Base-by-base conservation (phyloP, 2,888 invertebrate genomes). In the Stenoptilia bipunctidactyla region DNA sequence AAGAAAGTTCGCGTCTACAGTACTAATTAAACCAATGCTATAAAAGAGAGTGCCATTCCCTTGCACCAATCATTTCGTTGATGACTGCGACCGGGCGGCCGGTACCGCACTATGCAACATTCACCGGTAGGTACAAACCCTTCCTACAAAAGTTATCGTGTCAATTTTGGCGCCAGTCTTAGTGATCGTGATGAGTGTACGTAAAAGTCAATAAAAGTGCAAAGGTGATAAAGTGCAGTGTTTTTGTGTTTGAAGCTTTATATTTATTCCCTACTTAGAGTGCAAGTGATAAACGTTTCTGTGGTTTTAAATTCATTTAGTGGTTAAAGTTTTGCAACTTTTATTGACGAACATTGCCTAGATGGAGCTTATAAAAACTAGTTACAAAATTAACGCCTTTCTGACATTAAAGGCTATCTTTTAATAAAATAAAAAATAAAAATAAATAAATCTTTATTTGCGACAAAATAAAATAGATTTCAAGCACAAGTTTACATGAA, bases 61-160 rank as follows among this genome's bases (percentile, higher is more conserved):
- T 67, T 55, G 54, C 56, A 52, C 61, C 44, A 52, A 69, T 61
- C 69, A 82, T 66, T 72, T 70, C 72, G 66, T 69, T 59, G 59
- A 60, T 67, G 67, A 58, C 62, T 60, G 67, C 67, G 59, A 67
- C 59, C 62, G 67, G 66, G 60, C 65, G 61, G 61, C 57, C 62
- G 66, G 61, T 59, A 53, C 61, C 55, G 55, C 74, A 80, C 66
- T 65, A 83, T 83, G 83, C 76, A 72, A 71, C 75, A 69, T 58
- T 62, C 73, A 71, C 72, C 75, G 83, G 83, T 83, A 75, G 77
- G 83, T 82, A 74, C 48, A 52, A n/a, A 37, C 48, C 47, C 42
- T 51, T 50, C 34, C 40, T 39, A 47, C 43, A 47, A 55, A 39
- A 36, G 37, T 43, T 46, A 44, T 43, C 27, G n/a, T 36, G 41